These are phyloP conservation scores for Steinernema hermaphroditum DNA, from an alignment of 2,888 invertebrate genomes.

Conservation along the genomic window DNA sequence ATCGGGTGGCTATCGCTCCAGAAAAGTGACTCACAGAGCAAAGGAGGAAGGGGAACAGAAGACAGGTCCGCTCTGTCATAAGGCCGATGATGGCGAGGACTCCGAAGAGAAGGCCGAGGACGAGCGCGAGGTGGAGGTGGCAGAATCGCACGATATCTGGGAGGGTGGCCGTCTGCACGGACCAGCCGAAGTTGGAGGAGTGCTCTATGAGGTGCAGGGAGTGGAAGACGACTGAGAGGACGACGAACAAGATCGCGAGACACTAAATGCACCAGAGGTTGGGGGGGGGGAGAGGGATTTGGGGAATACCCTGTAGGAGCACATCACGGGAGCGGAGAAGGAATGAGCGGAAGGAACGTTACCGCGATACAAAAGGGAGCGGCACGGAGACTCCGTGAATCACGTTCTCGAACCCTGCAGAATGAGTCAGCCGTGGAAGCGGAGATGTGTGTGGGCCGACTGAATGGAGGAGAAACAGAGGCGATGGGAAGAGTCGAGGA, in stretches of 20 bases:
- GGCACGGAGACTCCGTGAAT: no score
- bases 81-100: not conserved
- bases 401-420: no score
- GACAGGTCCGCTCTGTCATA: not conserved
- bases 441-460: no score
- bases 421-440: no score
- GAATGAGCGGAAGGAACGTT: no score
- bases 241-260: not conserved
- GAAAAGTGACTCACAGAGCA: not conserved
- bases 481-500: no score
- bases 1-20: not conserved
- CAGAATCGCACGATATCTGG: not conserved
- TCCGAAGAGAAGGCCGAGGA: not conserved
- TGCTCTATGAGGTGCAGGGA: not conserved
- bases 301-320: no score
- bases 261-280: not conserved
- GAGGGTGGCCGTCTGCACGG: not conserved
- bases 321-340: no score
- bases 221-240: not conserved
- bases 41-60: not conserved
- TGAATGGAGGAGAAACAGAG: no score
- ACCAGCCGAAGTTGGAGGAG: not conserved
- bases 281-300: no score
- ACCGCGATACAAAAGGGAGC: no score
- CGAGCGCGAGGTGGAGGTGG: not conserved